Evolutionary conservation across 2,113 vertebrate genomes (phyloP).

Genomic region (Pampusana beccarii): DNA sequence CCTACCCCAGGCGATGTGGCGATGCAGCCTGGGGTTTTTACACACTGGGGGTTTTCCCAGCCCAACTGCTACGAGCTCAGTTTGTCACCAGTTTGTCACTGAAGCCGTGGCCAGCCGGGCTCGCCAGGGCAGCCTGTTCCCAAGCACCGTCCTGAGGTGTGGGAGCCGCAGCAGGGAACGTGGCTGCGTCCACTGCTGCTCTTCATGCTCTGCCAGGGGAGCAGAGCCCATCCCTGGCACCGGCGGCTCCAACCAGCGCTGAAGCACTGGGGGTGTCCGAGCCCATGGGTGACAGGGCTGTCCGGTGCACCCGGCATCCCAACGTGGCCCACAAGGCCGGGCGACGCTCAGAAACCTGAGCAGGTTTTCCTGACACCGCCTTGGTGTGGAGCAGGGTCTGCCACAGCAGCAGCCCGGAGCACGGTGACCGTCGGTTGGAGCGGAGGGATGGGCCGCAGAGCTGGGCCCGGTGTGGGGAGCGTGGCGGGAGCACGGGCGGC

Average conservation of each 20-base stretch:
- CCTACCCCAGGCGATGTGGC: accelerated
- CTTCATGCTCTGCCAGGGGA: accelerated
- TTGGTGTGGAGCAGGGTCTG: not conserved
- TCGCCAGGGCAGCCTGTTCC: not conserved
- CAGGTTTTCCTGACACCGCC: not conserved
- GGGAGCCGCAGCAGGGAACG: not conserved
- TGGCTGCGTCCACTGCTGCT: accelerated
- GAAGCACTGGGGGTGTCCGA: not conserved
- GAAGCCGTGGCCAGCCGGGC: not conserved
- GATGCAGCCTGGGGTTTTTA: accelerated
- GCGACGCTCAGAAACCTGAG: not conserved
- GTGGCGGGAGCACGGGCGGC: not conserved
- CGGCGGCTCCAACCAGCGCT: not conserved
- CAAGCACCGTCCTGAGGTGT: accelerated
- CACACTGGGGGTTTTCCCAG: not conserved
- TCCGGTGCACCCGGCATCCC: not conserved
- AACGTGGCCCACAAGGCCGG: not conserved
- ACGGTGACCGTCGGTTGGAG: not conserved
- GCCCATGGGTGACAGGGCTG: not conserved
- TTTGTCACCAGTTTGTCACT: not conserved
- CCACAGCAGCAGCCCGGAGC: accelerated
- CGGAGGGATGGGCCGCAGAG: not conserved
- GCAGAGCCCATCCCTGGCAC: not conserved
- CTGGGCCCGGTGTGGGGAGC: accelerated
- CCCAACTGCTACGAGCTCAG: not conserved